Conservation (phyloP, 2,888 invertebrate species). For the Osmoderma eremita region DNA sequence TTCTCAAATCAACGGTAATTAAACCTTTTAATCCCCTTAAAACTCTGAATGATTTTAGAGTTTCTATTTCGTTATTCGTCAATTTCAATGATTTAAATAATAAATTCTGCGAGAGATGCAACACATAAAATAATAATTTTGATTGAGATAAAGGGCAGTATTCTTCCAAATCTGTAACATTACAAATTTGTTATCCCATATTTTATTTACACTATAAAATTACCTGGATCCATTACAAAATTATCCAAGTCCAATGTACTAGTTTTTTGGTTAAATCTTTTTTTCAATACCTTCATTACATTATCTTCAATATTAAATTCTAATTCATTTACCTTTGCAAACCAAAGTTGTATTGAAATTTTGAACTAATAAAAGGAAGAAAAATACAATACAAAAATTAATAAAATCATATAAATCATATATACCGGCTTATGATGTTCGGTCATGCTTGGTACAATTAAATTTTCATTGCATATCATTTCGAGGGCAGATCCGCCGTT, state of each 20-base stretch:
- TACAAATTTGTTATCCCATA: conserved; percentile 28
- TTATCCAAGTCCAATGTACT: conserved; percentile 61
- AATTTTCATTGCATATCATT: conserved; percentile 63
- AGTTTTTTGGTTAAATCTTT: conserved; percentile 57
- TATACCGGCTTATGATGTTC: conserved; percentile 52
- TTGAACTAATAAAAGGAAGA: conserved; percentile 56
- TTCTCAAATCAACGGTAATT: conserved; percentile 47
- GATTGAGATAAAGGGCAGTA: conserved; percentile 65
- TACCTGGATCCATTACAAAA: conserved; percentile 64
- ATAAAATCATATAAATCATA: conserved; percentile 15
- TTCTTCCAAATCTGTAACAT: conserved; percentile 55
- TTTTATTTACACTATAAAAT: conserved; percentile 44
- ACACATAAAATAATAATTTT: conserved; percentile 64
- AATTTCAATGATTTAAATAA: conserved; percentile 53
- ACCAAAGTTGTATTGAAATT: conserved; percentile 62
- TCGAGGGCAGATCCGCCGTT: conserved; percentile 66
- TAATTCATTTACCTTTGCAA: conserved; percentile 62
- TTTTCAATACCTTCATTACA: conserved; percentile 59
- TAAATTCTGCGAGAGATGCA: conserved; percentile 57
- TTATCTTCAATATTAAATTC: conserved; percentile 65
- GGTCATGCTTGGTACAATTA: conserved; percentile 58
- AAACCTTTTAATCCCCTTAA: conserved; percentile 49
- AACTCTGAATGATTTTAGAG: conserved; percentile 57
- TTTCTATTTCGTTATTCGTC: conserved; percentile 57
- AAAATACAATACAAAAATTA: background rate